These are phyloP conservation scores for Mythimna lalbum DNA, from an alignment of 2,888 invertebrate genomes.

Conservation along the genomic window DNA sequence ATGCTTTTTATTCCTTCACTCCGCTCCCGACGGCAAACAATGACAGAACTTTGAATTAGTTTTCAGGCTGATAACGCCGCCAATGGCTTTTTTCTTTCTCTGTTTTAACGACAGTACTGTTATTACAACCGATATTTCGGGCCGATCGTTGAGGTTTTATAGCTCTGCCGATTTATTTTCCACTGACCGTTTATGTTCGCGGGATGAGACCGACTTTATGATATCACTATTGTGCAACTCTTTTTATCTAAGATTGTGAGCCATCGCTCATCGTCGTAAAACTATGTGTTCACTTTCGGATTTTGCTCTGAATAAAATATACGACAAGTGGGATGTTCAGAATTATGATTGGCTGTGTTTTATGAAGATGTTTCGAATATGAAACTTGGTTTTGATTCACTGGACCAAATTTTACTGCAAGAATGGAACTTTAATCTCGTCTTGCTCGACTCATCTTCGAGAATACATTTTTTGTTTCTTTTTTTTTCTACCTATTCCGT, in stretches of 20 bases:
- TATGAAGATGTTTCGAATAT: conserved; percentile 38
- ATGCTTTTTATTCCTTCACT: conserved; percentile 86
- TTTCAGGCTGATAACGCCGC: conserved; percentile 84
- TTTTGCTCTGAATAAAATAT: conserved; percentile 56
- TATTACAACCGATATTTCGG: conserved; percentile 78
- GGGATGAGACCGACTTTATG: conserved; percentile 63
- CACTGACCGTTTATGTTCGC: conserved; percentile 68
- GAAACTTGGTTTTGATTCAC: conserved; percentile 19
- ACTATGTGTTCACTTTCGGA: conserved; percentile 53
- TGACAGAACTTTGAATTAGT: conserved; percentile 88
- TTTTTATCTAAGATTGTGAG: conserved; percentile 64
- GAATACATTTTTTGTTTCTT: too few relatives aligned
- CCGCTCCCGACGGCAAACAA: conserved; percentile 83
- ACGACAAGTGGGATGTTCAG: conserved; percentile 44
- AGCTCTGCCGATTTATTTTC: conserved; percentile 72
- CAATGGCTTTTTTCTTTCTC: conserved; percentile 74
- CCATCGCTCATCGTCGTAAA: conserved; percentile 54
- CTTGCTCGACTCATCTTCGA: background rate
- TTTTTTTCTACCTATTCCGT: too few relatives aligned
- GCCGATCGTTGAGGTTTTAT: conserved; percentile 75
- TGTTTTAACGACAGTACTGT: conserved; percentile 78
- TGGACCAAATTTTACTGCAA: conserved; percentile 18
- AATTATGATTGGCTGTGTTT: conserved; percentile 57
- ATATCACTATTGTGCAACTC: conserved; percentile 67
- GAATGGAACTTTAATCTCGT: background rate